Percentiles rank a stretch among this genome's conserved stretches.
Conservation (phyloP, 2,888 invertebrate genomes). For the Lysandra bellargus region DNA sequence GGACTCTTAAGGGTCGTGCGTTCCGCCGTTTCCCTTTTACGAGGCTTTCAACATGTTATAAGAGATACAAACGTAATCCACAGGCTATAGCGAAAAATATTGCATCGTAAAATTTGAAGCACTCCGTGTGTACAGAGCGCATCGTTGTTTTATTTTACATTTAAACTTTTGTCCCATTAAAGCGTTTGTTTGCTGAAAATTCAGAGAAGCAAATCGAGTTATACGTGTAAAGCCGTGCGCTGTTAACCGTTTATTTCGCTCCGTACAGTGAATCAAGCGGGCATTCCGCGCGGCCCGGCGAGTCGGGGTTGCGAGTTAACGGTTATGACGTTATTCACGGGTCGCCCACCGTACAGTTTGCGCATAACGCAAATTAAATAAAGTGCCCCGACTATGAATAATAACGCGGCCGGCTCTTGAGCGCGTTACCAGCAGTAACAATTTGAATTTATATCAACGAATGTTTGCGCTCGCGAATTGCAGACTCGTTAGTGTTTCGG, state of each 20-base stretch:
- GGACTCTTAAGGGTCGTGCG: not conserved
- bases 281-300: slow-evolving; percentile 1
- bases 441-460: slow-evolving; percentile 35
- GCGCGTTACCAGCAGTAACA: slow-evolving; percentile 42
- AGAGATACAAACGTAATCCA: slow-evolving; percentile 26
- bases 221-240: slow-evolving; percentile 62
- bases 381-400: slow-evolving; percentile 67
- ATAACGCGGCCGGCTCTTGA: slow-evolving; percentile 46
- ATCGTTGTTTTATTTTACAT: slow-evolving; percentile 62
- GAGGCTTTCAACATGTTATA: slow-evolving; percentile 27
- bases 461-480: slow-evolving; percentile 23
- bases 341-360: slow-evolving; percentile 47
- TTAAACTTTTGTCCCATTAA: slow-evolving; percentile 68
- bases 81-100: slow-evolving; percentile 33
- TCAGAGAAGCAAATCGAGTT: slow-evolving; percentile 74
- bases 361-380: slow-evolving; percentile 75
- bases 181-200: slow-evolving; percentile 62
- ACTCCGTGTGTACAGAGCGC: slow-evolving; percentile 37
- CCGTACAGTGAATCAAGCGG: slow-evolving; percentile 49
- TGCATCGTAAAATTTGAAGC: slow-evolving; percentile 42
- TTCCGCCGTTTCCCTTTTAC: slow-evolving; percentile 11
- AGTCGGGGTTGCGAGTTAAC: slow-evolving; percentile 20
- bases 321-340: slow-evolving; percentile 34
- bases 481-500: slow-evolving; percentile 16
- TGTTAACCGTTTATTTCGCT: slow-evolving; percentile 69